phyloP scores from a whole-genome alignment of 2,888 invertebrate genomes.

The Chalcosyrphus nemorum region DNA sequence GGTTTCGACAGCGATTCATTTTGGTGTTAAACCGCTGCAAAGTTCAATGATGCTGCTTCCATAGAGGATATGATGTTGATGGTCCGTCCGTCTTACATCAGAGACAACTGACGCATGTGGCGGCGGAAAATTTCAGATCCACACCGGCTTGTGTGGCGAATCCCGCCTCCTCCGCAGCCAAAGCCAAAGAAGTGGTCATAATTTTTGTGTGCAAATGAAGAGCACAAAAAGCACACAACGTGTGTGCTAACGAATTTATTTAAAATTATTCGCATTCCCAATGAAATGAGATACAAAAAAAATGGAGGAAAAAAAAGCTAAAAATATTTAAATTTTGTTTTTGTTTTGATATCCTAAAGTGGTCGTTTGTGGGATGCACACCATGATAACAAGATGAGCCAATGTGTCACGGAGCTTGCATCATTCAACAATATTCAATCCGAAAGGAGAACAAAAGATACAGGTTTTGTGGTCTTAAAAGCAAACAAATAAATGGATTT shows the following conservation, averaged over 20 bases:
- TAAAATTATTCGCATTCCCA: background rate
- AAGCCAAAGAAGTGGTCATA: background rate
- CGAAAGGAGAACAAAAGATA: background rate
- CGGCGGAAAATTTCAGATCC: constrained; percentile 2
- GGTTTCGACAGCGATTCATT: background rate
- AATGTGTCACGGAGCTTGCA: constrained; percentile 34
- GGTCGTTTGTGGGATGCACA: background rate
- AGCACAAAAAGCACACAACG: background rate
- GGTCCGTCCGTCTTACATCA: constrained; percentile 6
- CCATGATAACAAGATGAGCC: constrained; percentile 20
- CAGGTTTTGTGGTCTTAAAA: no score
- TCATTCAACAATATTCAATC: constrained; percentile 11
- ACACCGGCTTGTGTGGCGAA: background rate
- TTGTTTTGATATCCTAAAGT: constrained; percentile 14
- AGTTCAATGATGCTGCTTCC: constrained; percentile 18
- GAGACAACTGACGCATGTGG: constrained; percentile 24
- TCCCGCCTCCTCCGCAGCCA: background rate
- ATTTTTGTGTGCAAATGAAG: background rate
- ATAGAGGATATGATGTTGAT: background rate
- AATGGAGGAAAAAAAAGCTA: background rate
- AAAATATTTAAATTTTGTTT: constrained; percentile 3
- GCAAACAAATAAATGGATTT: background rate
- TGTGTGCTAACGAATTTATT: background rate
- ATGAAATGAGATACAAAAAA: background rate
- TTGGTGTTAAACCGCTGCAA: background rate